Evolutionary conservation across 2,113 vertebrate species (phyloP), one percentile per base, ranked within the genome.

Genomic region (Bostrychus sinensis): DNA sequence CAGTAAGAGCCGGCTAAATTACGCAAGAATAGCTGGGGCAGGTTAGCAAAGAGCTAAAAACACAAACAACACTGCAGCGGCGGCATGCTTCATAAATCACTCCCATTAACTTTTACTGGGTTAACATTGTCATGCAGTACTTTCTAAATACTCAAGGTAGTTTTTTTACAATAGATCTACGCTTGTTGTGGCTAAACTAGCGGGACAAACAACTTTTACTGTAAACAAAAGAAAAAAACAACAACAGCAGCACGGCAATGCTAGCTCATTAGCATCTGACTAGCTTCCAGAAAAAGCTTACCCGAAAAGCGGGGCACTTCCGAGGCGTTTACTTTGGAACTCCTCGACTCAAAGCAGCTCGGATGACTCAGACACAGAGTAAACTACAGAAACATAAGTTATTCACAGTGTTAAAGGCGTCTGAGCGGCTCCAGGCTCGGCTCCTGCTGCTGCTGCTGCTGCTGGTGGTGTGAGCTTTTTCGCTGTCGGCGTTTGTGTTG

Each of bases 221-320:
- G 10, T 36, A 50, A 70, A 88, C 77, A 82, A 81, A 85, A 83
- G 72, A 65, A 57, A 36, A 78, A 81, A 85, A 83, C 70, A 65
- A 57, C 32, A 78, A 7, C 53, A 81, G 51, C 72, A 82, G 76
- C 80, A 85, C 66, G 72, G 80, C 69, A 67, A 81, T 39, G 45
- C 3, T 82, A 82, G 82, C 79, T 73, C 63, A 6, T 63, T 78
- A 75, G 76, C 77, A 16, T 50, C 26, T 7, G 20, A 9, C 67
- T 82, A 46, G 66, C 66, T 20, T 39, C 3, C 57, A 63, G 68
- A 78, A 86, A 75, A 19, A 41, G 41, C 84, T 89, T 77, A 90
- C 88, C 88, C 69, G 45, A 64, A 63, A 58, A 48, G 16, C 34
- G 48, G 48, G 26, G 65, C 25, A 32, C 55, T 12, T 75, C 28